Conservation (phyloP, 2,888 invertebrate genomes). For the Junonia oenone region DNA sequence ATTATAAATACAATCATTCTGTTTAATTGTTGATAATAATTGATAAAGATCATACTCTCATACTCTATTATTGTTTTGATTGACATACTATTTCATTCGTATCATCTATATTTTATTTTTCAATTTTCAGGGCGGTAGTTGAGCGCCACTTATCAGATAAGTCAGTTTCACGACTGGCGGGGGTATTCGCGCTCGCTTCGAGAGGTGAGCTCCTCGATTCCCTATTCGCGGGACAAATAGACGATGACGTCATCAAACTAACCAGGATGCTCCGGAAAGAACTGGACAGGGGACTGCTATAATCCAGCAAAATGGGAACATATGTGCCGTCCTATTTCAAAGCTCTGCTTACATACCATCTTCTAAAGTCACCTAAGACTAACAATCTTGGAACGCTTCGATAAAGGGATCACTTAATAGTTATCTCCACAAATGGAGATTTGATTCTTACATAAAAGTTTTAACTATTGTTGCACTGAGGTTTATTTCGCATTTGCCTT, state of each 20-base stretch:
- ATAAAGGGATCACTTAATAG: constrained; percentile 31
- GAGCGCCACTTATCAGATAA: constrained; percentile 91
- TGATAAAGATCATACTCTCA: too few relatives aligned
- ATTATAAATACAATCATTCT: too few relatives aligned
- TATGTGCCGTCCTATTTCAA: constrained; percentile 58
- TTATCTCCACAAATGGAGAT: constrained; percentile 73
- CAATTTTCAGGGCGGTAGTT: constrained; percentile 81
- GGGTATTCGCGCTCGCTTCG: constrained; percentile 81
- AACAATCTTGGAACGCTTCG: constrained; percentile 2
- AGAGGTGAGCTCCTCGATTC: constrained; percentile 66
- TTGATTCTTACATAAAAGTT: constrained; percentile 39
- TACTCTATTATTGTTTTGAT: too few relatives aligned
- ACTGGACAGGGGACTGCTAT: constrained; percentile 67
- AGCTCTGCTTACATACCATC: constrained; percentile 32
- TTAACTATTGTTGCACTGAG: constrained; percentile 23
- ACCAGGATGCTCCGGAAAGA: constrained; percentile 71
- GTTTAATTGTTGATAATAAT: too few relatives aligned
- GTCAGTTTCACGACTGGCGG: constrained; percentile 87
- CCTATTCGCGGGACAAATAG: constrained; percentile 63
- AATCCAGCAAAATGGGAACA: constrained; percentile 39
- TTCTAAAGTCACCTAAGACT: constrained; percentile 10
- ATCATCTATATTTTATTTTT: too few relatives aligned
- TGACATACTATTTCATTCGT: too few relatives aligned
- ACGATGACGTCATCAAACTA: constrained; percentile 65
- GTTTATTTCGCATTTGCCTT: constrained; percentile 24